Evolutionary conservation across 2,888 invertebrate genomes (phyloP).

Genomic region (Nephrotoma flavescens): DNA sequence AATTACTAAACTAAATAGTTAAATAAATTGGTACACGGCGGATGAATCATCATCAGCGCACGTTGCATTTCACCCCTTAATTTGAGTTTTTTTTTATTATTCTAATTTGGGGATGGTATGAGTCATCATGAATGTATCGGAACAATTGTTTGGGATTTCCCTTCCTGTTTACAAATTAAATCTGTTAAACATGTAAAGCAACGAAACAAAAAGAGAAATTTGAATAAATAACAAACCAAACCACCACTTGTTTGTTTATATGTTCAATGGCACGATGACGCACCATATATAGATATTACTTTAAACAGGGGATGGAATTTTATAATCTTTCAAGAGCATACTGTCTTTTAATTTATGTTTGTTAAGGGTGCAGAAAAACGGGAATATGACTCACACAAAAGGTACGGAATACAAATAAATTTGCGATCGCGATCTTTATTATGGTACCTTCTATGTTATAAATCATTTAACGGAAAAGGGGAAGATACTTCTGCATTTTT

Average conservation of each 20-base stretch:
- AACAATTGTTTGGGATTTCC: neutral
- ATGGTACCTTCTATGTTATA: neutral
- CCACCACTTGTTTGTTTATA: neutral
- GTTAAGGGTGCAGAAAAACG: neutral
- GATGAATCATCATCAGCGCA: neutral
- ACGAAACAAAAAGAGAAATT: neutral
- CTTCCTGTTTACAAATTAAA: neutral
- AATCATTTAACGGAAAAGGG: neutral
- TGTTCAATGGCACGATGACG: neutral
- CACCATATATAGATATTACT: neutral
- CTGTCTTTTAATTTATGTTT: neutral
- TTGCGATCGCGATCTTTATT: neutral
- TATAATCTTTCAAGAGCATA: neutral
- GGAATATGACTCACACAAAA: neutral
- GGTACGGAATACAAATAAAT: neutral
- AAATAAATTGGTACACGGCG: neutral
- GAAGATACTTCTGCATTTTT: neutral
- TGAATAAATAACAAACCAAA: neutral
- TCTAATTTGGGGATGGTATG: neutral
- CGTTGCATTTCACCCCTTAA: neutral
- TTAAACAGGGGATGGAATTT: neutral
- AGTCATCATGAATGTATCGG: neutral
- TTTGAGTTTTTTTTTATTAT: neutral
- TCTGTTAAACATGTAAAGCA: neutral
- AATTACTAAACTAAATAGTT: neutral